phyloP scores from a whole-genome alignment of 2,113 vertebrate species.

The Astatoreochromis straeleni region DNA sequence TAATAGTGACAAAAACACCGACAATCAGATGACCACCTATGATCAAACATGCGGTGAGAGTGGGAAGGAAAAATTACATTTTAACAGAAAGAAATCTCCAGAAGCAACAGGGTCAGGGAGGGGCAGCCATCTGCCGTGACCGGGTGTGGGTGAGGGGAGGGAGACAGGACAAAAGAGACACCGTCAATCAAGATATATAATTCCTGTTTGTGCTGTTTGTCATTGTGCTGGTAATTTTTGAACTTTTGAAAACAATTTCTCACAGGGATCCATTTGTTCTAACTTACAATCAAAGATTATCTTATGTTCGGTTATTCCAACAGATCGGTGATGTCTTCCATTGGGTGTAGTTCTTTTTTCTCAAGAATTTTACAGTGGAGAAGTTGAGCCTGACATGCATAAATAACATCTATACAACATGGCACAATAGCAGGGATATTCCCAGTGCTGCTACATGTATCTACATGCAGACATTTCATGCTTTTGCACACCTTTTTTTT shows the following conservation, averaged over 20 bases:
- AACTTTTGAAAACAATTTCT: background rate
- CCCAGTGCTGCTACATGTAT: background rate
- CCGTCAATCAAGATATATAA: background rate
- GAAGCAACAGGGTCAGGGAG: background rate
- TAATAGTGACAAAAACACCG: rapidly evolving
- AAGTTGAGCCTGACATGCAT: background rate
- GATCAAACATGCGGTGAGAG: rapidly evolving
- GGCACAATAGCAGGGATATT: background rate
- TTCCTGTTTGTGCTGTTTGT: background rate
- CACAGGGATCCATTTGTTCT: background rate
- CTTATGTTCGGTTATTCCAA: background rate
- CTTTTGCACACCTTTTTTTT: background rate
- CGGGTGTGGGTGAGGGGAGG: background rate
- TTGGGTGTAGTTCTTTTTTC: background rate
- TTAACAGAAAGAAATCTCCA: background rate
- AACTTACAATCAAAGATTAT: background rate
- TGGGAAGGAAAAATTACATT: background rate
- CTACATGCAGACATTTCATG: background rate
- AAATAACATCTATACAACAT: background rate
- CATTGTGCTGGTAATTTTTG: background rate
- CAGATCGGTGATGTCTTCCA: background rate
- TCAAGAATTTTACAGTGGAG: background rate
- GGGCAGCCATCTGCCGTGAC: background rate
- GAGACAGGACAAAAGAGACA: background rate
- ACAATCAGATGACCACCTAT: background rate